A percentile compares a stretch with the other conserved stretches of the same genome.
Conservation (phyloP, 2,113 vertebrate species). For the human (Homo sapiens) region GRCh38 chr7:13749001-13749500, state of each 20-base stretch:
- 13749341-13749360: background rate
- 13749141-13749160: slow-evolving; percentile 44
- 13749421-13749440: background rate
- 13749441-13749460: background rate
- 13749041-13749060: slow-evolving; percentile 81
- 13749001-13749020: slow-evolving; percentile 81
- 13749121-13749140: slow-evolving; percentile 74
- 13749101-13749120: slow-evolving; percentile 76
- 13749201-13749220: background rate
- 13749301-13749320: slow-evolving; percentile 20
- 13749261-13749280: background rate
- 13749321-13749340: background rate
- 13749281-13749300: background rate
- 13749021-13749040: slow-evolving; percentile 78
- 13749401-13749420: background rate
- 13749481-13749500: background rate
- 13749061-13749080: slow-evolving; percentile 81
- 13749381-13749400: background rate
- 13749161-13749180: slow-evolving; percentile 64
- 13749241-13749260: background rate
- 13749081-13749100: slow-evolving; percentile 77
- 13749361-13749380: background rate
- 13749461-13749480: background rate
- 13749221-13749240: slow-evolving; percentile 33
- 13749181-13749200: background rate